A percentile compares a stretch with the other conserved stretches of the same genome.
phyloP scores from a whole-genome alignment of 2,797 vertebrate species.

The Gymnodraco acuticeps region DNA sequence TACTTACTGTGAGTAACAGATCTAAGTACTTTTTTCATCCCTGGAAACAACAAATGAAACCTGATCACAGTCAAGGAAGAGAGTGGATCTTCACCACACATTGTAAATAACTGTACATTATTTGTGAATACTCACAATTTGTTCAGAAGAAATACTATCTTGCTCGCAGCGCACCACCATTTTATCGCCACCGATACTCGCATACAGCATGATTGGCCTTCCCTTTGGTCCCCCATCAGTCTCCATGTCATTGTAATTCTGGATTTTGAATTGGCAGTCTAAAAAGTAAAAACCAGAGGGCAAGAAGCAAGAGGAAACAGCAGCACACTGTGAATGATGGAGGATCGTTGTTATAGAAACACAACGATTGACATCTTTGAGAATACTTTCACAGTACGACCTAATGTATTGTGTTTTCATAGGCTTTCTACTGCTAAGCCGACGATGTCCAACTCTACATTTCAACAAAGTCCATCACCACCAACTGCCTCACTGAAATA shows the following conservation, averaged over 20 bases:
- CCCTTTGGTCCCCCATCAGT: rapidly evolving
- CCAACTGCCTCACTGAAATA: too few relatives aligned
- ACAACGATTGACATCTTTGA: background rate
- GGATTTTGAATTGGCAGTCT: conserved; percentile 49
- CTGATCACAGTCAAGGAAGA: background rate
- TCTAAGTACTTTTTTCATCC: too few relatives aligned
- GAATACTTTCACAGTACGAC: too few relatives aligned
- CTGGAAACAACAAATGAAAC: background rate
- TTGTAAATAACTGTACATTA: too few relatives aligned
- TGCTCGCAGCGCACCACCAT: conserved; percentile 41
- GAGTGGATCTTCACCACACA: background rate
- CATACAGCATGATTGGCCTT: conserved; percentile 41
- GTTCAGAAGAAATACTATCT: background rate
- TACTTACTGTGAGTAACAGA: too few relatives aligned
- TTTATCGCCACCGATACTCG: background rate
- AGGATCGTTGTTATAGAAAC: too few relatives aligned
- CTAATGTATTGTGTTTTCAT: too few relatives aligned
- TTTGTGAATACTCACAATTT: conserved; percentile 53
- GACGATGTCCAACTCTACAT: too few relatives aligned
- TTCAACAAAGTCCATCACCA: too few relatives aligned
- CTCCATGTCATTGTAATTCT: background rate
- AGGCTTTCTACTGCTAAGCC: too few relatives aligned
- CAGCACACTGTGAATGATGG: too few relatives aligned
- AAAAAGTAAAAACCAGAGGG: background rate
- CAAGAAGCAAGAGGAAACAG: background rate